Base-by-base conservation (phyloP, 2,113 vertebrate species). In the Gavia stellata region DNA sequence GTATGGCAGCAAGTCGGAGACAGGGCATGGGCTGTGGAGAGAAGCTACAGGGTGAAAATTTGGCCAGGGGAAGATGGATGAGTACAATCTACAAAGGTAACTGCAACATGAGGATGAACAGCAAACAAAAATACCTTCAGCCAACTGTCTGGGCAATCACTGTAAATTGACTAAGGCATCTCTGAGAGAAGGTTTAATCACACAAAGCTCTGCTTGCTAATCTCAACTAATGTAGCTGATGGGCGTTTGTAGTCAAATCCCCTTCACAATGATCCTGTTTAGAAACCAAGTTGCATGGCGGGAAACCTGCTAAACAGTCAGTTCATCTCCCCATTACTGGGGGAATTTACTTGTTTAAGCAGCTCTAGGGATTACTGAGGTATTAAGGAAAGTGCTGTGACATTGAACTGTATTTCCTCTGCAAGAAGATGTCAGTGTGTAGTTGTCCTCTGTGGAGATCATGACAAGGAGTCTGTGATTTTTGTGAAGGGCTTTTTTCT, bases 281-380 rank as follows among this genome's bases (percentile, higher is more conserved):
- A 80, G 89, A 90, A 82, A 84, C 31, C n/a, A 33, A 67, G 75
- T 79, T 95, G 63, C 47, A 59, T 1, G 23, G 84, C 94, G 31
- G 77, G 53, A 77, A 73, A 73, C 62, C 63, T 92, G 53, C 49
- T 93, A 82, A 80, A 73, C 40, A 80, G 68, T 50, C 77, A 74
- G 26, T 81, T 93, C 71, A 36, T 81, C 72, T 96, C 21, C 86
- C 59, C 36, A 34, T 38, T 89, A 66, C 49, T 42, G 40, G 61
- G 34, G 21, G 67, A 86, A 90, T 93, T 88, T 85, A 93, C 70
- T 83, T 77, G 49, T 71, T 70, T 75, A 84, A 96, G 92, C 49
- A 83, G 59, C 89, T 92, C 81, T 85, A 67, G 62, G 66, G 85
- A 82, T 96, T 94, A 95, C 20, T 36, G 79, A 91, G 63, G 50